Conservation (phyloP, 1,140 invertebrate genomes). For the Drosophila malerkotliana region DNA sequence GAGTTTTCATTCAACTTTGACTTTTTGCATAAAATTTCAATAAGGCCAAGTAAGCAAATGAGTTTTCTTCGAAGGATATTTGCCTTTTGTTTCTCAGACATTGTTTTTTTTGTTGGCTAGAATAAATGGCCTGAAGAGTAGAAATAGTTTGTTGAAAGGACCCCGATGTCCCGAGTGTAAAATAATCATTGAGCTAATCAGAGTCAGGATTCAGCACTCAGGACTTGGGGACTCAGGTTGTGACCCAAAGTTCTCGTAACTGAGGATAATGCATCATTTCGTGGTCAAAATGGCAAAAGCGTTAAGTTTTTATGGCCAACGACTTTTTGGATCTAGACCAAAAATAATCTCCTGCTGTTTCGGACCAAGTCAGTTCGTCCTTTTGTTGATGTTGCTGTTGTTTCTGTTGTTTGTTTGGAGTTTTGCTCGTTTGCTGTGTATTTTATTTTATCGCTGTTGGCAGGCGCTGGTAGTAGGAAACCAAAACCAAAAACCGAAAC, state of each 20-base stretch:
- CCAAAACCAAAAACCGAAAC: constrained; percentile 57
- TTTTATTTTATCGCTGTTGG: constrained; percentile 81
- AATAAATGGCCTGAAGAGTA: constrained; percentile 24
- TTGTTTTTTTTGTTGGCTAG: not conserved
- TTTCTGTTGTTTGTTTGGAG: constrained; percentile 25
- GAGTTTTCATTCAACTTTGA: constrained; percentile 63
- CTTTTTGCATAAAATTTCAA: constrained; percentile 74
- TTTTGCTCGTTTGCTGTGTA: constrained; percentile 75
- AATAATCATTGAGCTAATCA: constrained; percentile 58
- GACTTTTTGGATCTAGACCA: constrained; percentile 79
- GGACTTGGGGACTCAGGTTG: constrained; percentile 13
- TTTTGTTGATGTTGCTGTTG: constrained; percentile 13
- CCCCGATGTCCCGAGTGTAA: constrained; percentile 39
- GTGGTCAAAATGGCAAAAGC: constrained; percentile 79
- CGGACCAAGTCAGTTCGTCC: constrained; percentile 23
- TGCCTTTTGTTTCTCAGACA: not conserved
- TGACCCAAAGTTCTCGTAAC: constrained; percentile 12
- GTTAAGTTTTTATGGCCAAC: constrained; percentile 80
- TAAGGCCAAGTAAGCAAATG: constrained; percentile 56
- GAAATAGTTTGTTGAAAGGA: constrained; percentile 59
- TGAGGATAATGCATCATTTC: constrained; percentile 75
- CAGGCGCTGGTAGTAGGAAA: constrained; percentile 39
- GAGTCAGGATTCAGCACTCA: constrained; percentile 7
- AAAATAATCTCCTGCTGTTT: constrained; percentile 58
- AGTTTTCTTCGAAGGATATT: constrained; percentile 51